Evolutionary conservation across 64 coral and sea anemone genomes (phyloP).

Genomic region (Stichodactyla helianthus): DNA sequence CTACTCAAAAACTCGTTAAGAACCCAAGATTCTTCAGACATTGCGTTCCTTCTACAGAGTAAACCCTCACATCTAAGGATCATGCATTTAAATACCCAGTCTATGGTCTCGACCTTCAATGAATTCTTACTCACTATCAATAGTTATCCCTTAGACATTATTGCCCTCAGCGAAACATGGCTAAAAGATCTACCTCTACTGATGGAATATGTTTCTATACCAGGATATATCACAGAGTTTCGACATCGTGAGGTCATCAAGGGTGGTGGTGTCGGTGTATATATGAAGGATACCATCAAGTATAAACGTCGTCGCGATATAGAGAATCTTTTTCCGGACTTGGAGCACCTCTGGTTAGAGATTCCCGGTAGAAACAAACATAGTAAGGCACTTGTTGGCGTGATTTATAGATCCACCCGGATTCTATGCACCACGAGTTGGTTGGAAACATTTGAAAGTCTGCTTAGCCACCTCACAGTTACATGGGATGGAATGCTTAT

Average conservation of each 20-base stretch:
- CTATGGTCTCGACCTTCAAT: constrained; percentile 20
- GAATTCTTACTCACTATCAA: constrained; percentile 6
- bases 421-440: neutral
- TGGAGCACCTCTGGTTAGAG: neutral
- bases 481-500: constrained; percentile 5
- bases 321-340: neutral
- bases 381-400: constrained; percentile 11
- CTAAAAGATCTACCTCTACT: constrained; percentile 11
- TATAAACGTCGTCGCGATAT: constrained; percentile 11
- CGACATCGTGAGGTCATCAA: neutral
- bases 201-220: constrained; percentile 7
- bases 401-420: neutral
- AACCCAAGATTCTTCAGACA: neutral
- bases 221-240: constrained; percentile 1
- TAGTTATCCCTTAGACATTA: constrained; percentile 3
- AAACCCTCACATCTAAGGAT: neutral
- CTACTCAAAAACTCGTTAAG: neutral
- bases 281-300: neutral
- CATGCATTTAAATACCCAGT: constrained; percentile 24
- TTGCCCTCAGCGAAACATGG: constrained; percentile 32
- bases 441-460: constrained; percentile 15
- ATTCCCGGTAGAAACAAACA: neutral
- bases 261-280: neutral
- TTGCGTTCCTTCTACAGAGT: no score
- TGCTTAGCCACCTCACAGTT: constrained; percentile 4